Percentiles rank a stretch among this genome's conserved stretches.
Conservation (phyloP, 2,888 invertebrate species). For the Eulithis testata region DNA sequence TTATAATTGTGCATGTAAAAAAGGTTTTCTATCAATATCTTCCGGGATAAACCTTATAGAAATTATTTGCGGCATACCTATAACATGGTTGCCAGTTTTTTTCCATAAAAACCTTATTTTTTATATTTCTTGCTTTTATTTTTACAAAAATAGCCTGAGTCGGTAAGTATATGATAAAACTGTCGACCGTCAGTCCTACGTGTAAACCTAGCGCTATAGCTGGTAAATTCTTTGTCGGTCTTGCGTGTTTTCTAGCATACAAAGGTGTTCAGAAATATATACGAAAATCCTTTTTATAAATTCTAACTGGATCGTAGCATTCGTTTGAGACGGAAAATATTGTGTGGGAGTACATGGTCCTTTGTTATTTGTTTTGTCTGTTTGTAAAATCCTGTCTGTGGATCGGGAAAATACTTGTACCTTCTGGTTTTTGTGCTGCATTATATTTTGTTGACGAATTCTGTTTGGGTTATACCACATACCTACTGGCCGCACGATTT, state of each 20-base stretch:
- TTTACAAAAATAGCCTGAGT: no score
- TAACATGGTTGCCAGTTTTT: background rate
- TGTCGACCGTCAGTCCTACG: no score
- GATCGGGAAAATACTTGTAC: slow-evolving; percentile 11
- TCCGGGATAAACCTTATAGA: slow-evolving; percentile 5
- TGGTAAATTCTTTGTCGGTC: slow-evolving; percentile 14
- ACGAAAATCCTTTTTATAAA: slow-evolving; percentile 36
- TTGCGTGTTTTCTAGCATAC: slow-evolving; percentile 22
- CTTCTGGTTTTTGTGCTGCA: slow-evolving; percentile 5
- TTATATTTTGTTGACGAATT: slow-evolving; percentile 8
- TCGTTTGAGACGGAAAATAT: slow-evolving; percentile 31
- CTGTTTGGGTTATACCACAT: no score
- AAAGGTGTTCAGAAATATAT: slow-evolving; percentile 39
- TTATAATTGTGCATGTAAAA: slow-evolving; percentile 17
- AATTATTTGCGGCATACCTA: slow-evolving; percentile 8
- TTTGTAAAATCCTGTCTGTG: slow-evolving; percentile 19
- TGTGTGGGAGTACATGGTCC: slow-evolving; percentile 18
- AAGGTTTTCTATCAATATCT: slow-evolving; percentile 14
- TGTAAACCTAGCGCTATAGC: no score
- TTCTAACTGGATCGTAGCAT: slow-evolving; percentile 31
- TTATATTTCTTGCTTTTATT: no score
- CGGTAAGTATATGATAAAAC: no score
- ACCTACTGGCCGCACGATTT: no score
- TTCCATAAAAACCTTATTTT: background rate
- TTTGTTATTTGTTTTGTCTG: slow-evolving; percentile 22